A percentile compares a stretch with the other conserved stretches of the same genome.
phyloP scores from a whole-genome alignment of 2,113 vertebrate genomes.

The Grantiella picta region DNA sequence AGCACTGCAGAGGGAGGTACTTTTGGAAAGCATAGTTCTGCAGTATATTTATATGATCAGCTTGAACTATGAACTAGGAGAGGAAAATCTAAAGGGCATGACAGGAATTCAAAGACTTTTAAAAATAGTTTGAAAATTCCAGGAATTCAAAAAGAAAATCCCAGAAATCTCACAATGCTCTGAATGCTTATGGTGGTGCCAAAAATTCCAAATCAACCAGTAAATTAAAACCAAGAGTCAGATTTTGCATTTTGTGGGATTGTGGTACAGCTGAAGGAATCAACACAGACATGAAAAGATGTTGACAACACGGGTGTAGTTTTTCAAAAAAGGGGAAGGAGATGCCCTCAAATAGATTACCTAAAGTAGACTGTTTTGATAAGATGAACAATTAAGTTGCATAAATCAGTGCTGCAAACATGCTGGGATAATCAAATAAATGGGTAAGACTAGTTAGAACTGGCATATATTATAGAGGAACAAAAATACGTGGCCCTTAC shows the following conservation, averaged over 20 bases:
- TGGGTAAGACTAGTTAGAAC: background rate
- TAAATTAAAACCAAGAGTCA: constrained; percentile 38
- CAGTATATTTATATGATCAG: background rate
- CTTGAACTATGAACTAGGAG: background rate
- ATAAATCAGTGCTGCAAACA: background rate
- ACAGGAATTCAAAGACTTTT: constrained; percentile 16
- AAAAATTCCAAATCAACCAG: constrained; percentile 5
- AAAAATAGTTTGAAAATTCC: constrained; percentile 5
- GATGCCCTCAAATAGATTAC: background rate
- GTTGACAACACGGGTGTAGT: background rate
- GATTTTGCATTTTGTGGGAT: background rate
- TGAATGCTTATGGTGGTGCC: background rate
- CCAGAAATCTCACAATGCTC: background rate
- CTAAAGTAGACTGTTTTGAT: background rate
- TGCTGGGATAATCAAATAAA: background rate
- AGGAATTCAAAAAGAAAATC: constrained; percentile 2
- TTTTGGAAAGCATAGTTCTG: background rate
- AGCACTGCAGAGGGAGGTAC: background rate
- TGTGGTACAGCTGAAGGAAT: background rate
- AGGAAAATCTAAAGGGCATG: background rate
- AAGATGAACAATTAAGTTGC: background rate
- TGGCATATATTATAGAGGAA: background rate
- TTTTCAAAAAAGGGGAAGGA: background rate
- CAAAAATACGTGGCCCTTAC: background rate
- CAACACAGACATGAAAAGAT: background rate